Percentiles rank a stretch among this genome's conserved stretches.
phyloP scores from a whole-genome alignment of 1,140 invertebrate species.

The Drosophila pandora region DNA sequence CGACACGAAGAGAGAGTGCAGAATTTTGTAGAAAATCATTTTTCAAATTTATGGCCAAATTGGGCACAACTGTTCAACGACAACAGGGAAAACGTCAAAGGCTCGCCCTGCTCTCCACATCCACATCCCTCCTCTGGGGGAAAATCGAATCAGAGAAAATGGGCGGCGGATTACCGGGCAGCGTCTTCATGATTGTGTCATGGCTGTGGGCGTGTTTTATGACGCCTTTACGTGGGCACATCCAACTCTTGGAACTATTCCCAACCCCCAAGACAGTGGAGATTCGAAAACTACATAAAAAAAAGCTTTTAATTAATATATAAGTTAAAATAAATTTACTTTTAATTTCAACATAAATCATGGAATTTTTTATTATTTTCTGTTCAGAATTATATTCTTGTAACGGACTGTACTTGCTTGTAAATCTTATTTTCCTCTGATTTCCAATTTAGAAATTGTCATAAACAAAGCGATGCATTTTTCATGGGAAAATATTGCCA shows the following conservation, averaged over 20 bases:
- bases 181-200: conserved; percentile 36
- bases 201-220: conserved; percentile 42
- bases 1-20: conserved; percentile 55
- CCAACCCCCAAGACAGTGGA: conserved; percentile 24
- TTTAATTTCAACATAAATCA: no score
- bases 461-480: conserved; percentile 47
- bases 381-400: no score
- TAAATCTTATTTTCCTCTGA: conserved; percentile 4
- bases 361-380: no score
- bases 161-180: conserved; percentile 29
- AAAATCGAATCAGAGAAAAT: conserved; percentile 22
- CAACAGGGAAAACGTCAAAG: conserved; percentile 44
- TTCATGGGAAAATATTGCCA: conserved; percentile 45
- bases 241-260: conserved; percentile 19
- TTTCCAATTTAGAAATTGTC: conserved; percentile 43
- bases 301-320: background rate
- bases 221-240: conserved; percentile 33
- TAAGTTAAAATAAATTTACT: no score
- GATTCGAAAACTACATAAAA: background rate
- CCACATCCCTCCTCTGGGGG: background rate
- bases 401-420: conserved; percentile 12
- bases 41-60: conserved; percentile 81
- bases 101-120: background rate
- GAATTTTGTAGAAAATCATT: conserved; percentile 55
- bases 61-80: conserved; percentile 61